Evolutionary conservation across 2,113 vertebrate species (phyloP).

Genomic region (Melanostigma gelatinosum): DNA sequence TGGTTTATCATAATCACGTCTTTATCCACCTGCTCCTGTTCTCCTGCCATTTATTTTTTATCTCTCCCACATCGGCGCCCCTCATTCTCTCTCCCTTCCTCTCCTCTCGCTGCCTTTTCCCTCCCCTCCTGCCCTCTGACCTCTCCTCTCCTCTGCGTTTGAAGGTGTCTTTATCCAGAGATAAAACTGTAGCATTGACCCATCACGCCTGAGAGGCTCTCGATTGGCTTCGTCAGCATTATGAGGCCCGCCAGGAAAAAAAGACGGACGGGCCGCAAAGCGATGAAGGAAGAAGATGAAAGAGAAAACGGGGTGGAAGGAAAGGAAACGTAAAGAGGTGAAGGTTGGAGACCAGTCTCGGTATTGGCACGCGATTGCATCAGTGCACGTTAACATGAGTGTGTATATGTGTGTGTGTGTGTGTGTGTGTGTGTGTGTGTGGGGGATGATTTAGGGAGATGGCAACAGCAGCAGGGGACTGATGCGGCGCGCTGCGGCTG

Average conservation of each 20-base stretch:
- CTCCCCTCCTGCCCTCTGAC: conserved; percentile 38
- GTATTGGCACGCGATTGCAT: conserved; percentile 73
- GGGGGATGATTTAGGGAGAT: conserved; percentile 39
- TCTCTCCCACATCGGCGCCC: conserved; percentile 5
- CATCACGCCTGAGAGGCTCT: conserved; percentile 47
- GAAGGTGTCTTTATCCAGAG: conserved; percentile 60
- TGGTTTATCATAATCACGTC: conserved; percentile 68
- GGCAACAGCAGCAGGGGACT: conserved; percentile 56
- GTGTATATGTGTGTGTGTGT: conserved; percentile 19
- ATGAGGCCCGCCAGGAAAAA: conserved; percentile 13
- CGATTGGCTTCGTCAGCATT: conserved; percentile 66
- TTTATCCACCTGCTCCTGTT: conserved; percentile 58
- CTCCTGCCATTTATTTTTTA: conserved; percentile 31
- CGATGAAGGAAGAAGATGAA: conserved; percentile 37
- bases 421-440: conserved; percentile 10
- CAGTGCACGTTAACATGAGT: conserved; percentile 44
- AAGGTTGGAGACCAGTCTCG: conserved; percentile 40
- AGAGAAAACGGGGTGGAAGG: conserved; percentile 19
- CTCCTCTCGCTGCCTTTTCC: neutral
- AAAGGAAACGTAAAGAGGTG: conserved; percentile 32
- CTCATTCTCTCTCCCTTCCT: conserved; percentile 2
- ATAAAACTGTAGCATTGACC: conserved; percentile 62
- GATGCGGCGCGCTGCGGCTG: conserved; percentile 43
- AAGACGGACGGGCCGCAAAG: neutral
- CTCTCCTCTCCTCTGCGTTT: conserved; percentile 33